These are phyloP conservation scores for Holothuria scabra DNA, from an alignment of 53 echinoderm and acorn worm genomes.

Conservation along the genomic window DNA sequence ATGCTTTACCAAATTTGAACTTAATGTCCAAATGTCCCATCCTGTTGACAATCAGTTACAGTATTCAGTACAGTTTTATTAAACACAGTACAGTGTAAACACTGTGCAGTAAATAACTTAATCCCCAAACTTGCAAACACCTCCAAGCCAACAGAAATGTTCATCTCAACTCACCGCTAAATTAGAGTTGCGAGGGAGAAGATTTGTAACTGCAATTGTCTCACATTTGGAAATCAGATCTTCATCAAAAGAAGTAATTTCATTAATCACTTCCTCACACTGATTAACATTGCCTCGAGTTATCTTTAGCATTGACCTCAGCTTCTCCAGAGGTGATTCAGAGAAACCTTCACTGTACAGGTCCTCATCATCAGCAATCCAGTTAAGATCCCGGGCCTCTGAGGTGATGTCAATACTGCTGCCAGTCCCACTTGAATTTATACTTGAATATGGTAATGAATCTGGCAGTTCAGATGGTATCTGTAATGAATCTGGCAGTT, in stretches of 20 bases:
- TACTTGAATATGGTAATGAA: no score
- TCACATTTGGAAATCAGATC: conserved; percentile 1
- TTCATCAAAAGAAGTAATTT: conserved; percentile 9
- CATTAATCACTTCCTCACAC: background rate
- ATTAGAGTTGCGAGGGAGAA: background rate
- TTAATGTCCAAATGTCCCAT: no score
- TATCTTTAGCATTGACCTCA: background rate
- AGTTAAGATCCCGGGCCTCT: background rate
- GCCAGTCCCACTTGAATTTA: background rate
- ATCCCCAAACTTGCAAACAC: no score
- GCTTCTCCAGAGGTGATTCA: no score
- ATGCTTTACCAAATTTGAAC: no score
- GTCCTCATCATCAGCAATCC: conserved; percentile 22
- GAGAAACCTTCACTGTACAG: conserved; percentile 16
- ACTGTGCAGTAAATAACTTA: no score
- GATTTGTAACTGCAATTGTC: background rate
- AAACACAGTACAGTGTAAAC: no score
- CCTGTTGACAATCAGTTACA: no score
- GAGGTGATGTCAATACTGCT: conserved; percentile 45
- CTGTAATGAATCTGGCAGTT: no score
- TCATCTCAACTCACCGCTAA: conserved; percentile 9
- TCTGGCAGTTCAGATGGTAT: no score
- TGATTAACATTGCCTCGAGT: background rate
- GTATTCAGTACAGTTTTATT: no score
- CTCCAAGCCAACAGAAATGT: no score